Evolutionary conservation across 2,888 invertebrate genomes (phyloP).

Genomic region (Parochlus steinenii): DNA sequence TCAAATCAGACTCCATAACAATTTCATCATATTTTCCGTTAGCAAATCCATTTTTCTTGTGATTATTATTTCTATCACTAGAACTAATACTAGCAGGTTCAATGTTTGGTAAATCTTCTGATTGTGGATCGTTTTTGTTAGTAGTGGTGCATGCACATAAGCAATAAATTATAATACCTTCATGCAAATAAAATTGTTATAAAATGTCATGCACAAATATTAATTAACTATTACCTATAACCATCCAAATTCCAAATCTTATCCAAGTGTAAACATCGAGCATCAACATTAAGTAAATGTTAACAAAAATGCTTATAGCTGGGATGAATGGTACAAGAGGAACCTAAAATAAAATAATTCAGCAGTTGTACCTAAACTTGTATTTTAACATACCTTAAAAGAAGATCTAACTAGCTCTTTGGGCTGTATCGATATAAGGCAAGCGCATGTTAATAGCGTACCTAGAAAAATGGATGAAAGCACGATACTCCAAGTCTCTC

Average conservation of each 20-base stretch:
- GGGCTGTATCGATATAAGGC: conserved; percentile 25
- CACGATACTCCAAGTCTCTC: conserved; percentile 22
- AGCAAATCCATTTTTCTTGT: neutral
- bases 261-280: conserved; percentile 67
- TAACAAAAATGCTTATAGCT: conserved; percentile 63
- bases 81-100: neutral
- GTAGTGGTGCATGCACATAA: conserved; percentile 7
- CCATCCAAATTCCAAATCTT: conserved; percentile 66
- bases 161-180: conserved; percentile 10
- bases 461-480: conserved; percentile 18
- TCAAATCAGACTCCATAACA: conserved; percentile 22
- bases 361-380: conserved; percentile 10
- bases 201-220: neutral
- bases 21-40: conserved; percentile 21
- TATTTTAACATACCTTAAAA: conserved; percentile 4
- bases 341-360: conserved; percentile 39
- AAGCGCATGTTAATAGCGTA: conserved; percentile 18
- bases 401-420: conserved; percentile 17
- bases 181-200: conserved; percentile 1
- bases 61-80: conserved; percentile 2
- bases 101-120: neutral
- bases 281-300: conserved; percentile 72
- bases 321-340: conserved; percentile 73
- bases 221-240: conserved; percentile 42
- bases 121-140: conserved; percentile 1